Evolutionary conservation across 2,888 invertebrate species (phyloP).

Genomic region (Campopleginae sp.): DNA sequence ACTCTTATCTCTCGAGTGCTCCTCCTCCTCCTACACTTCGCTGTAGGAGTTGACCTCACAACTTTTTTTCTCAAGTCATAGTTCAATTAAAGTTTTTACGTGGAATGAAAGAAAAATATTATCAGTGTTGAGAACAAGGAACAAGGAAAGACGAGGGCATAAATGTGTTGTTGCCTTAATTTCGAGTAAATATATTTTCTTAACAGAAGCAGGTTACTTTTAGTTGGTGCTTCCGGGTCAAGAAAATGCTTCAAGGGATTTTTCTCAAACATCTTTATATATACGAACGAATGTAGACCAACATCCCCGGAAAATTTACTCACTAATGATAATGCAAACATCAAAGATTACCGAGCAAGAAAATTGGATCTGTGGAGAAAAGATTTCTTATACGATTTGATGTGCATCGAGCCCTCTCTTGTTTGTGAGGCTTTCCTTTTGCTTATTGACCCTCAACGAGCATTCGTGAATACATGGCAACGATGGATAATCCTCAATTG

Average conservation of each 20-base stretch:
- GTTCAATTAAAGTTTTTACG: constrained; percentile 50
- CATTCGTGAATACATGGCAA: too few species aligned
- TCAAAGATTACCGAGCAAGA: neutral
- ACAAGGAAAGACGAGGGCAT: neutral
- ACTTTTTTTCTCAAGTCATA: constrained; percentile 13
- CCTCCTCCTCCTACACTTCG: neutral
- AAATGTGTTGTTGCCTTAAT: constrained; percentile 18
- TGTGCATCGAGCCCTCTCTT: too few species aligned
- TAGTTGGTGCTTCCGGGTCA: neutral
- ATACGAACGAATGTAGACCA: neutral
- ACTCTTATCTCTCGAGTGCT: neutral
- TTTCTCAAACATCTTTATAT: neutral
- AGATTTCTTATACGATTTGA: too few species aligned
- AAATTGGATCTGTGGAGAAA: neutral
- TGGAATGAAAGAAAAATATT: constrained; percentile 57
- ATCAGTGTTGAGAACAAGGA: constrained; percentile 8
- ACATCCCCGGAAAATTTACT: neutral
- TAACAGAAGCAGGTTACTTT: neutral
- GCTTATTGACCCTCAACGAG: too few species aligned
- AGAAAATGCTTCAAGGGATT: constrained; percentile 11
- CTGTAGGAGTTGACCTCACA: neutral
- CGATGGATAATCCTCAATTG: too few species aligned
- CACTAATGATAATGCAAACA: neutral
- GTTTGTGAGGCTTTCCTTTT: too few species aligned
- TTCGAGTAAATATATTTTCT: neutral